Base-by-base conservation (phyloP, 2,888 invertebrate species). In the Ypsolopha sequella region DNA sequence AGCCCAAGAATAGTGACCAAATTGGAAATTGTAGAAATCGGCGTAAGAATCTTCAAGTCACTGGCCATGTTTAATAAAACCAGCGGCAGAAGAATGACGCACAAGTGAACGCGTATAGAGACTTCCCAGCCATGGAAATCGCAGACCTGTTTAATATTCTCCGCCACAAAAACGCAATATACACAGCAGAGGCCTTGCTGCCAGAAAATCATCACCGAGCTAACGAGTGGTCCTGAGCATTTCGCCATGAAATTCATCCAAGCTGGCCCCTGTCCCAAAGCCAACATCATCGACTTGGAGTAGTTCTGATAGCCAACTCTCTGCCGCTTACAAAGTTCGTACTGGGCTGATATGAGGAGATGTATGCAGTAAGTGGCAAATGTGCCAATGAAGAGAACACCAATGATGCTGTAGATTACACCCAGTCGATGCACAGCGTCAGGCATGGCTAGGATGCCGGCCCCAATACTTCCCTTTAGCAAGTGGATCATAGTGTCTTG, bases 371-470 rank as follows among this genome's bases (percentile, higher is more conserved):
- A 93, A 2, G 91, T 89, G 64, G 92, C 92, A 41, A 93, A 82
- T 39, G 80, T 54, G 34, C 92, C 93, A 53, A 94, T 89, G 33
- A 90, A 44, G 9, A 90, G 60, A 3, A 93, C 80, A 0, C 91
- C 90, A 36, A 89, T 58, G 34, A 88, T 68, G 39, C 93, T 92
- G 13, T 88, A 82, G 56, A 91, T 68, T 1, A 94, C 66, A 0
- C 95, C 95, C 41, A 75, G 47, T 13, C 75, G 68, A 1, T 54
- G 41, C 8, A 88, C 76, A 1, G 88, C 89, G 52, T 85, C 88
- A 0, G 96, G 95, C 92, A 98, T 95, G 13, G 98, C 97, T 52
- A 98, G 84, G 56, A 98, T 93, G 2, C 98, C 98, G 0, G 97
- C 97, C 3, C 98, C 98, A 57, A 98, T 88, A 68, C 96, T 95